phyloP scores from a whole-genome alignment of 2,113 vertebrate genomes.

The Cynoglossus semilaevis region DNA sequence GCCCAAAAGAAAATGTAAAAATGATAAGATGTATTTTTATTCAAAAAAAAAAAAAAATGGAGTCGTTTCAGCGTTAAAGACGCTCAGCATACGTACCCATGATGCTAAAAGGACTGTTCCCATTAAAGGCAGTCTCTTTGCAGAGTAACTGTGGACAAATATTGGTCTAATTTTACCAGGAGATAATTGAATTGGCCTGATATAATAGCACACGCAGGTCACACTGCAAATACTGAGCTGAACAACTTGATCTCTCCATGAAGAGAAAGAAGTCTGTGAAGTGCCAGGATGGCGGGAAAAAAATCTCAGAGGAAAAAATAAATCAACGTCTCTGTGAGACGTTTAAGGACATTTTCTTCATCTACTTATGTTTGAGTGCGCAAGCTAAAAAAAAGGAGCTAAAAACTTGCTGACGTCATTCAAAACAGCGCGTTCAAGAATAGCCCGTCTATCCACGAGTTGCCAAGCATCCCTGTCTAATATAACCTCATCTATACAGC shows the following conservation, averaged over 20 bases:
- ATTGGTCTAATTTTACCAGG: slow-evolving; percentile 72
- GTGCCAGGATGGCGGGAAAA: neutral
- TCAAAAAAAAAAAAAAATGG: too few relatives aligned
- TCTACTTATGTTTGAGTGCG: neutral
- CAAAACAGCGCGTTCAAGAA: slow-evolving; percentile 60
- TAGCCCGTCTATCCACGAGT: slow-evolving; percentile 59
- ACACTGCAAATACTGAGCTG: neutral
- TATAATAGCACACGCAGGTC: slow-evolving; percentile 26
- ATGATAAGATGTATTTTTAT: too few relatives aligned
- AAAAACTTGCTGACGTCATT: slow-evolving; percentile 59
- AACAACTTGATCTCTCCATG: slow-evolving; percentile 33
- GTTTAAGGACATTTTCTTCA: neutral
- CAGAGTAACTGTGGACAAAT: slow-evolving; percentile 51
- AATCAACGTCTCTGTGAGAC: neutral
- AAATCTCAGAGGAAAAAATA: rapidly evolving
- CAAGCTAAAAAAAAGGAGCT: neutral
- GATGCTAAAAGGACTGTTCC: too few relatives aligned
- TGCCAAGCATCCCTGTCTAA: slow-evolving; percentile 62
- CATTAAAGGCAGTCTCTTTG: slow-evolving; percentile 15
- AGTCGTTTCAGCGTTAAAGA: too few relatives aligned
- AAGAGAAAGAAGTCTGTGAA: slow-evolving; percentile 14
- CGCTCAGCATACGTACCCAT: too few relatives aligned
- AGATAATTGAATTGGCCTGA: slow-evolving; percentile 68
- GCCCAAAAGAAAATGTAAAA: too few relatives aligned
- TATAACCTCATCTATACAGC: slow-evolving; percentile 45